phyloP scores from a whole-genome alignment of 2,888 invertebrate species.

The Papilio elwesi region DNA sequence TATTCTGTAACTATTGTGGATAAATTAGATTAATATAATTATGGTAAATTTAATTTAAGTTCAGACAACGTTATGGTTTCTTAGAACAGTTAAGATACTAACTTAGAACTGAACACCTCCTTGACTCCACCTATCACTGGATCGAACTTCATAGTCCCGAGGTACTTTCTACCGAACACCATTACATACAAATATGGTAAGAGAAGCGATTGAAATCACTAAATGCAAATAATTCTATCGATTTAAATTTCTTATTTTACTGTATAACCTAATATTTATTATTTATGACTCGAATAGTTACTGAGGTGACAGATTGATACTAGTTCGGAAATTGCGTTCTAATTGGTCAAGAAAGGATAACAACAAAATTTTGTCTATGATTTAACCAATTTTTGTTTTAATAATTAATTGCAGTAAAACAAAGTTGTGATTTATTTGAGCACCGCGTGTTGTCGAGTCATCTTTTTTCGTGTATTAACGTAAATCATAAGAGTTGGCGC shows the following conservation, averaged over 20 bases:
- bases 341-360: not conserved
- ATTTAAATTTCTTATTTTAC: not conserved
- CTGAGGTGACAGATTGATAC: not conserved
- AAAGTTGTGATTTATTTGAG: slow-evolving; percentile 35
- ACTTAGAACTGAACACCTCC: too few species aligned
- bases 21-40: too few species aligned
- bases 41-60: too few species aligned
- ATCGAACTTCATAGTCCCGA: too few species aligned
- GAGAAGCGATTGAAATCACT: too few species aligned
- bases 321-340: slow-evolving; percentile 4
- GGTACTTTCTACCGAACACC: too few species aligned
- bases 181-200: too few species aligned
- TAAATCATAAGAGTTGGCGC: slow-evolving; percentile 37
- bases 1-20: too few species aligned
- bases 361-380: not conserved
- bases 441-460: slow-evolving; percentile 36
- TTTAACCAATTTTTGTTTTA: slow-evolving; percentile 3
- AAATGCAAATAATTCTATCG: too few species aligned
- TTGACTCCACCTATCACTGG: too few species aligned
- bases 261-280: not conserved
- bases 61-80: too few species aligned
- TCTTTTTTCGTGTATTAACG: slow-evolving; percentile 36
- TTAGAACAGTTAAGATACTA: too few species aligned
- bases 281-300: not conserved
- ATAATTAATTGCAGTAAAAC: slow-evolving; percentile 30